Conservation (phyloP, 2,888 invertebrate species). For the Lepeophtheirus nordmannii region DNA sequence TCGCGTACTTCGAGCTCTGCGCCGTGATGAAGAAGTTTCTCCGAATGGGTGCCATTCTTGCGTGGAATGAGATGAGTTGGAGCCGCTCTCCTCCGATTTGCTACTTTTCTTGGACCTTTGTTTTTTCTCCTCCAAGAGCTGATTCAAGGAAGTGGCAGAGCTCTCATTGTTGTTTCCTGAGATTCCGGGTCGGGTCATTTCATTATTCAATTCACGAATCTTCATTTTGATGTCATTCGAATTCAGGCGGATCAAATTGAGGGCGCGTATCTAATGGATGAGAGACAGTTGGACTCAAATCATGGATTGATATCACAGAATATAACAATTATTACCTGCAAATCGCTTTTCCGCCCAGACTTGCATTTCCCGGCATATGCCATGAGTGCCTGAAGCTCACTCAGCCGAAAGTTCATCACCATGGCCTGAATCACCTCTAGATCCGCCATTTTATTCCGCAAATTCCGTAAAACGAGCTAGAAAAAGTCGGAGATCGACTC, state of each 20-base stretch:
- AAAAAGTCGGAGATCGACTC: background rate
- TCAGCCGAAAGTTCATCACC: constrained; percentile 57
- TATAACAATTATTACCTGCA: constrained; percentile 46
- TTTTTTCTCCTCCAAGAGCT: too few relatives aligned
- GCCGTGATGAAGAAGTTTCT: background rate
- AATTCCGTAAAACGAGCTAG: background rate
- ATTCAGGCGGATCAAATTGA: background rate
- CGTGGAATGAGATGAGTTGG: background rate
- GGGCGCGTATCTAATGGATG: background rate
- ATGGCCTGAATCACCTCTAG: constrained; percentile 32
- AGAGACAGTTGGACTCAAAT: background rate
- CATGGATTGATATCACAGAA: too few relatives aligned
- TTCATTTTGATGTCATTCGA: constrained; percentile 4
- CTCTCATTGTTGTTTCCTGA: too few relatives aligned
- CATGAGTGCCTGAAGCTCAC: constrained; percentile 65
- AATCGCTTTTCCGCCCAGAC: constrained; percentile 60
- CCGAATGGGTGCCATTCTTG: background rate
- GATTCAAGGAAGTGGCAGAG: too few relatives aligned
- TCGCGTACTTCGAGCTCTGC: background rate
- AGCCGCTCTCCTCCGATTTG: too few relatives aligned
- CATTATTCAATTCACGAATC: constrained; percentile 17
- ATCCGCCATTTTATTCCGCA: constrained; percentile 19
- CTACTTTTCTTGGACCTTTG: too few relatives aligned
- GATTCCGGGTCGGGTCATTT: background rate
- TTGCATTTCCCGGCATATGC: constrained; percentile 62